These are phyloP conservation scores for Clavelina lepadiformis DNA, from an alignment of 23 tunicate genomes.

Conservation along the genomic window DNA sequence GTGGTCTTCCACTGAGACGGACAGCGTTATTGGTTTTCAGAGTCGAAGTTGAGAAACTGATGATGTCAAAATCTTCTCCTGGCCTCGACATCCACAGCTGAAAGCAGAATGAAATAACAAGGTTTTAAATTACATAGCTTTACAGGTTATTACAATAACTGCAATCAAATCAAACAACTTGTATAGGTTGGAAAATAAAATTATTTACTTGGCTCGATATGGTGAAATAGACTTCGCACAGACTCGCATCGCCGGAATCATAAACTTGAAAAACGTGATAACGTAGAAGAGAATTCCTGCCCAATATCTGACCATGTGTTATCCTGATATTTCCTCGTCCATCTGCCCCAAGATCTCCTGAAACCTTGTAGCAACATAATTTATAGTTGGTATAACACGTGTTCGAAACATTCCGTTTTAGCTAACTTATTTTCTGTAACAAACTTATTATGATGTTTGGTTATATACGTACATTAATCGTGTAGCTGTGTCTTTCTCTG, in stretches of 20 bases:
- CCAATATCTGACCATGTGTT: not conserved
- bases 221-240: slow-evolving; percentile 1
- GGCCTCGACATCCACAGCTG: not conserved
- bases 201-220: not conserved
- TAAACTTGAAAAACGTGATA: not conserved
- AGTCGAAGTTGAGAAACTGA: not conserved
- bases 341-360: not conserved
- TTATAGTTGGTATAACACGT: no score
- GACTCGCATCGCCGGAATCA: not conserved
- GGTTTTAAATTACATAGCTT: no score
- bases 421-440: no score
- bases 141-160: no score
- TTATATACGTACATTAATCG: not conserved
- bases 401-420: no score
- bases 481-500: not conserved
- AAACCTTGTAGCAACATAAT: no score
- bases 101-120: no score
- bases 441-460: not conserved
- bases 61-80: not conserved
- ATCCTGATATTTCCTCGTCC: not conserved
- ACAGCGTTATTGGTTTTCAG: not conserved
- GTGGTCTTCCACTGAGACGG: not conserved
- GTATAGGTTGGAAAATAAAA: no score
- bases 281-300: not conserved
- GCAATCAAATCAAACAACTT: no score